Evolutionary conservation across 2,113 vertebrate genomes (phyloP).

Genomic region (Gallinago jamesoni): DNA sequence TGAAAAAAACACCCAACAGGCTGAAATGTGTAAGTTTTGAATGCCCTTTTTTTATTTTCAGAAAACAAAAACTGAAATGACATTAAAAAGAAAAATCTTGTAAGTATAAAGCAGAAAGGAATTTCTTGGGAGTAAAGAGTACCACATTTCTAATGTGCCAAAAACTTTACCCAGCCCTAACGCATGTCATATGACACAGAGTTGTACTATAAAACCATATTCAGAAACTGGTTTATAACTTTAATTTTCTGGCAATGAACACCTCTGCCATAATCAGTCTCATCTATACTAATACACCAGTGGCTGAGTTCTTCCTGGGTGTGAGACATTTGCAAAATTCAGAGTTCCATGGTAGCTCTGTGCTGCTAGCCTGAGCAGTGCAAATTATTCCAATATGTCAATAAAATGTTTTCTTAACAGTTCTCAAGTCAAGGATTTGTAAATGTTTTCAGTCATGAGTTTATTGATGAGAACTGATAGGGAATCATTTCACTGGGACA

Average conservation of each 20-base stretch:
- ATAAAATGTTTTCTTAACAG: background rate
- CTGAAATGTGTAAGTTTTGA: background rate
- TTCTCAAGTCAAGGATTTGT: background rate
- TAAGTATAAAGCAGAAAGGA: background rate
- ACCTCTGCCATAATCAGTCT: background rate
- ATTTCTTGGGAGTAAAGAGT: background rate
- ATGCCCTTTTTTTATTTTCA: background rate
- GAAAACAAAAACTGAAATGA: background rate
- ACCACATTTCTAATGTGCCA: background rate
- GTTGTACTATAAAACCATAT: background rate
- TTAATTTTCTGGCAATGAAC: background rate
- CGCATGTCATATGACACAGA: background rate
- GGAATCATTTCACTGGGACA: background rate
- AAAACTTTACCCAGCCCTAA: background rate
- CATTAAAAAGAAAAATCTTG: background rate
- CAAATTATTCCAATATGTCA: background rate
- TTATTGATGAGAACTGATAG: background rate
- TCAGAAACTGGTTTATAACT: background rate
- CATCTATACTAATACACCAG: background rate
- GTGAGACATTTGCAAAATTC: background rate
- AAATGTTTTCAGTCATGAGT: background rate
- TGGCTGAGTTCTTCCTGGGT: background rate
- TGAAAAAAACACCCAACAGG: background rate
- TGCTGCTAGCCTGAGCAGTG: background rate
- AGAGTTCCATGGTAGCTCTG: background rate